Conservation (phyloP, 2,888 invertebrate genomes). For the Caenorhabditis macrosperma region DNA sequence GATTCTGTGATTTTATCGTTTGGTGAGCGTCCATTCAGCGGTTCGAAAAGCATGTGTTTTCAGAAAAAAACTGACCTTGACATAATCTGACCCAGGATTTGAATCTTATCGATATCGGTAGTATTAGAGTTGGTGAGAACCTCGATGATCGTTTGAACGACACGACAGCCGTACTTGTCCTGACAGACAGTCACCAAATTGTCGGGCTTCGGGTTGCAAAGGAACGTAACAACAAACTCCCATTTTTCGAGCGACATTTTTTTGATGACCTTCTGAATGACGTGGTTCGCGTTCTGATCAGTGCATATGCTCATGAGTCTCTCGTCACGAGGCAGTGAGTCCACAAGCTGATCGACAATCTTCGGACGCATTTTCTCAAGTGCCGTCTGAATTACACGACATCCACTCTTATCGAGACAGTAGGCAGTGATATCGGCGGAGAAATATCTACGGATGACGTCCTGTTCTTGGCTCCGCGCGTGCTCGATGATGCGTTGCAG, state of each 20-base stretch:
- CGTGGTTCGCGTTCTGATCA: slow-evolving; percentile 74
- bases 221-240: slow-evolving; percentile 39
- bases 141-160: slow-evolving; percentile 68
- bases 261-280: slow-evolving; percentile 64
- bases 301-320: slow-evolving; percentile 53
- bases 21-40: too few species aligned
- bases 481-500: slow-evolving; percentile 65
- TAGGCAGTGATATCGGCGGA: slow-evolving; percentile 46
- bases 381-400: slow-evolving; percentile 74
- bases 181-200: slow-evolving; percentile 58
- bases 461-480: slow-evolving; percentile 40
- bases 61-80: too few species aligned
- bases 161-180: slow-evolving; percentile 72
- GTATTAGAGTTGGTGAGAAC: slow-evolving; percentile 12
- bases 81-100: slow-evolving; percentile 55
- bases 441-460: slow-evolving; percentile 46
- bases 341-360: slow-evolving; percentile 14
- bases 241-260: slow-evolving; percentile 34
- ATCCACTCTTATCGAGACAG: slow-evolving; percentile 70
- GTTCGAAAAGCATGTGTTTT: too few species aligned
- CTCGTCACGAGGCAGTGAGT: slow-evolving; percentile 30
- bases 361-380: slow-evolving; percentile 5
- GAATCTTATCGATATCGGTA: background rate
- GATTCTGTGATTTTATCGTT: too few species aligned
- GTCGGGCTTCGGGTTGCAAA: slow-evolving; percentile 22